Base-by-base conservation (phyloP, 2,797 vertebrate species). In the Arctocebus calabarensis region DNA sequence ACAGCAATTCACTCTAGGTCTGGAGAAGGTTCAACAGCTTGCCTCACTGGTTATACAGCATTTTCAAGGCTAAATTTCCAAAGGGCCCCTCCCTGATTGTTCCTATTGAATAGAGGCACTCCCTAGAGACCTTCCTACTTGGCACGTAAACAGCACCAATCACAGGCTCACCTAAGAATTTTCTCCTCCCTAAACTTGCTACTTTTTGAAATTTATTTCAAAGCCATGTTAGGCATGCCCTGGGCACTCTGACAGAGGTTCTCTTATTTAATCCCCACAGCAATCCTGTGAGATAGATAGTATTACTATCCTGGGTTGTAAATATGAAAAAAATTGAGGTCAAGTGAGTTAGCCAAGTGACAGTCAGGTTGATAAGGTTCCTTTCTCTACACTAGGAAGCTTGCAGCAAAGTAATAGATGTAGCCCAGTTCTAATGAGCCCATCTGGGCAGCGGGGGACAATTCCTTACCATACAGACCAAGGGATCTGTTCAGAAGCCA, bases 61-160 rank as follows among this genome's bases (percentile, higher is more conserved):
- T 95, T 97, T 93, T 97, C 84, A 71, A 84, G 66, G 45, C 62
- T 70, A 17, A 62, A 48, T 89, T 94, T 95, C 92, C 91, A 89
- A 93, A 95, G 48, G 57, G n/a, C 74, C 68, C 87, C 55, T 73
- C 71, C 48, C 84, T 94, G 43, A 94, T 32, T 68, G 55, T 45
- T 77, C 37, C 68, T 85, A 71, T 4, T 77, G 43, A 93, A 91
- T 10, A 34, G 11, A 95, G 71, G 71, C 70, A 59, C 37, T 90
- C 29, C 66, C 45, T 83, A 48, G 32, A 34, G 89, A 94, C 25
- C 62, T 96, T 96, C 64, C 77, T 87, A 86, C 45, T 48, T 81
- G 25, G 68, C 75, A 48, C 70, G 45, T 79, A 92, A 92, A 96
- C 17, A 94, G 75, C 81, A 97, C 14, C 40, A 64, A 73, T 20